These are phyloP conservation scores for Gavialis gangeticus DNA, from an alignment of 2,113 vertebrate species.

Conservation along the genomic window DNA sequence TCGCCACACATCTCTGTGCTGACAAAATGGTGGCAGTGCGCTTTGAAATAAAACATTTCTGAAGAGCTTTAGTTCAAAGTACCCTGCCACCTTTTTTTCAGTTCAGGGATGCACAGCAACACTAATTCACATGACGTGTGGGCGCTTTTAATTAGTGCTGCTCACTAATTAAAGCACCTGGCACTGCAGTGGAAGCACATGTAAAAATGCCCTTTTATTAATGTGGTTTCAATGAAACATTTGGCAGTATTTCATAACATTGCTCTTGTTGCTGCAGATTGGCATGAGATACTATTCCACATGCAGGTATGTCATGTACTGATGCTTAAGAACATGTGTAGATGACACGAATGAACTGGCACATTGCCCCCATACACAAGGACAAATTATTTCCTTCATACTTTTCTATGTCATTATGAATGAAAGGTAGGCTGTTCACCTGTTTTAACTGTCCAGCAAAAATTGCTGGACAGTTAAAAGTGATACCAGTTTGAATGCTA, in stretches of 20 bases:
- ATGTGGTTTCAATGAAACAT: background rate
- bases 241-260: constrained; percentile 45
- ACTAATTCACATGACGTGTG: too few species aligned
- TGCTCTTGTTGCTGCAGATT: constrained; percentile 48
- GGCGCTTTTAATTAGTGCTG: too few species aligned
- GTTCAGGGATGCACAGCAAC: too few species aligned
- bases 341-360: background rate
- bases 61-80: too few species aligned
- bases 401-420: constrained; percentile 36
- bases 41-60: too few species aligned
- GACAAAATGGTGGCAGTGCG: too few species aligned
- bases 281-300: constrained; percentile 56
- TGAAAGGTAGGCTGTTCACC: background rate
- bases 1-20: too few species aligned
- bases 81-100: too few species aligned
- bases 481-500: constrained; percentile 34
- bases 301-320: constrained; percentile 53
- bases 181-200: too few species aligned
- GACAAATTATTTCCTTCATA: constrained; percentile 66
- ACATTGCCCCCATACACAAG: constrained; percentile 39
- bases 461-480: constrained; percentile 21
- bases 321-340: constrained; percentile 53
- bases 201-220: constrained; percentile 9
- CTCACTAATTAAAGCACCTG: too few species aligned
- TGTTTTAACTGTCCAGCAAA: background rate